Percentiles rank a stretch among this genome's conserved stretches.
Evolutionary conservation across 2,888 invertebrate species (phyloP).

Genomic region (Actias luna): DNA sequence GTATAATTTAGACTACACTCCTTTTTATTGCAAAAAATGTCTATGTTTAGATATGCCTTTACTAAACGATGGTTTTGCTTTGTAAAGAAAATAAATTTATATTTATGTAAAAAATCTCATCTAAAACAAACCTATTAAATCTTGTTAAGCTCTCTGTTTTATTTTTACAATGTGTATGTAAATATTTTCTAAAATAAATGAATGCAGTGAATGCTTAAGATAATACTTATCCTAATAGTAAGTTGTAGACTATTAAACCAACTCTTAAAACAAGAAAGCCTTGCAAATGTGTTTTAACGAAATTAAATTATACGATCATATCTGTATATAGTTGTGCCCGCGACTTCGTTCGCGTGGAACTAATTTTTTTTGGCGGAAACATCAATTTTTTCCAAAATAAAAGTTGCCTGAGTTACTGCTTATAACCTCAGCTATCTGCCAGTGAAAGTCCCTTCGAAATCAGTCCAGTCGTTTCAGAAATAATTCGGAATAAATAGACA

Average conservation of each 20-base stretch:
- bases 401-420: no score
- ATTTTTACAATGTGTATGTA: not conserved
- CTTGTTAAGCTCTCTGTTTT: not conserved
- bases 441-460: no score
- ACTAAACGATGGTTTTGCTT: not conserved
- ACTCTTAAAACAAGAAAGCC: conserved; percentile 1
- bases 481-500: no score
- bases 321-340: no score
- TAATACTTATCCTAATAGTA: not conserved
- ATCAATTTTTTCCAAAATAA: no score
- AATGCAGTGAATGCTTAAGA: not conserved
- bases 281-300: not conserved
- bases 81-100: not conserved
- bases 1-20: no score
- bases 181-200: not conserved
- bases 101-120: not conserved
- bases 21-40: no score
- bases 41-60: no score
- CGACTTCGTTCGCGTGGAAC: no score
- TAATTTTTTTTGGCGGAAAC: no score
- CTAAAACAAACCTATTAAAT: not conserved
- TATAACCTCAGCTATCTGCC: no score
- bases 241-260: not conserved
- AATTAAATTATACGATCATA: not conserved
- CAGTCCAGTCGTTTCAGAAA: no score